These are phyloP conservation scores for Dendrocopos noguchii DNA, from an alignment of 2,113 vertebrate species.

Conservation along the genomic window DNA sequence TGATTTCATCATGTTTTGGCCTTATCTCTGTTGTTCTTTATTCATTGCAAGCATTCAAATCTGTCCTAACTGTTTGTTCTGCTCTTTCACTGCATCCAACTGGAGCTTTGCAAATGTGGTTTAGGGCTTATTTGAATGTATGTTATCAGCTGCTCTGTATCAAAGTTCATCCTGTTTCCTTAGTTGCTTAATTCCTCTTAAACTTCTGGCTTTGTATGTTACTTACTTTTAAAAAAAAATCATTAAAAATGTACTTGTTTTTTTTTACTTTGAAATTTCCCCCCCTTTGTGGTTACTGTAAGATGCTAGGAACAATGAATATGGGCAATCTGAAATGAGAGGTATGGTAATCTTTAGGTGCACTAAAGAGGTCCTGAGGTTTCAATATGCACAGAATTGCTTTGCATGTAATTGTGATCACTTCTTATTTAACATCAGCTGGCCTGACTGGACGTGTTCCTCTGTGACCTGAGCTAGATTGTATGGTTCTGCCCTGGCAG, in stretches of 20 bases:
- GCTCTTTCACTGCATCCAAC: background rate
- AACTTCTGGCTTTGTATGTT: background rate
- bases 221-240: background rate
- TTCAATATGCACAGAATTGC: background rate
- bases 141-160: background rate
- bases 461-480: no score
- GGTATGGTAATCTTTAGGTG: background rate
- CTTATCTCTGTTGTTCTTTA: slow-evolving; percentile 16
- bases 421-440: background rate
- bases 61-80: background rate
- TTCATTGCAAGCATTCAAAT: background rate
- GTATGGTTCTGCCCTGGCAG: no score
- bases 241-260: background rate
- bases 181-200: background rate
- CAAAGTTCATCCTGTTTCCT: background rate
- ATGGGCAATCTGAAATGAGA: background rate
- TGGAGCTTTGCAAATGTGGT: background rate
- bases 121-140: background rate
- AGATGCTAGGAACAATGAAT: background rate
- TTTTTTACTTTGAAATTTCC: background rate
- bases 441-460: no score
- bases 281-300: background rate
- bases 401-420: background rate
- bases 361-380: background rate
- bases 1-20: slow-evolving; percentile 48